Evolutionary conservation across 2,797 vertebrate species (phyloP).

Genomic region (Thalassophryne amazonica): DNA sequence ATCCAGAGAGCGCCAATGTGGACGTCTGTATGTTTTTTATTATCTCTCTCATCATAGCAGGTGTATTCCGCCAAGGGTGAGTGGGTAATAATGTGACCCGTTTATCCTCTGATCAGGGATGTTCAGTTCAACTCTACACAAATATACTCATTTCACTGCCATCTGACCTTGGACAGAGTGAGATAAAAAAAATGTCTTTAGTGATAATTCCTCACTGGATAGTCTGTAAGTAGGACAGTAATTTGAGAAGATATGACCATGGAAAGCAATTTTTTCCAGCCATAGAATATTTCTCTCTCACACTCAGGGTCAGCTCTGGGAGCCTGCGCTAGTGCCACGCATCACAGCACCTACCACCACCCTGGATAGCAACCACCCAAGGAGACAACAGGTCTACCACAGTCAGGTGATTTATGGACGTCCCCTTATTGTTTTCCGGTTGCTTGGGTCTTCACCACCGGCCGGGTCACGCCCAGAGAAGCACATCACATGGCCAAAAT

Average conservation of each 20-base stretch:
- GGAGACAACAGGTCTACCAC: too few species aligned
- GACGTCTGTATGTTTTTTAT: slow-evolving; percentile 43
- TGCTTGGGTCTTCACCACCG: too few species aligned
- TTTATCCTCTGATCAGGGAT: slow-evolving; percentile 39
- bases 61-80: slow-evolving; percentile 31
- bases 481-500: too few species aligned
- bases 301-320: too few species aligned
- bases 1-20: slow-evolving; percentile 22
- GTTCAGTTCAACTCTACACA: slow-evolving; percentile 48
- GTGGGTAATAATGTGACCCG: slow-evolving; percentile 33
- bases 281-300: too few species aligned
- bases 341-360: too few species aligned
- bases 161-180: slow-evolving; percentile 47
- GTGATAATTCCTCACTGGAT: slow-evolving; percentile 1
- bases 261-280: neutral
- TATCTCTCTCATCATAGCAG: slow-evolving; percentile 49
- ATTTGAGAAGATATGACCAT: slow-evolving; percentile 14
- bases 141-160: slow-evolving; percentile 27
- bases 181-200: slow-evolving; percentile 25
- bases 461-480: too few species aligned
- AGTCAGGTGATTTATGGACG: too few species aligned
- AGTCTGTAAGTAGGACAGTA: slow-evolving; percentile 12
- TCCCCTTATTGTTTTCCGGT: too few species aligned
- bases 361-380: too few species aligned
- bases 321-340: too few species aligned